Evolutionary conservation across 1,140 invertebrate species (phyloP).

Genomic region (Drosophila parabipectinata): DNA sequence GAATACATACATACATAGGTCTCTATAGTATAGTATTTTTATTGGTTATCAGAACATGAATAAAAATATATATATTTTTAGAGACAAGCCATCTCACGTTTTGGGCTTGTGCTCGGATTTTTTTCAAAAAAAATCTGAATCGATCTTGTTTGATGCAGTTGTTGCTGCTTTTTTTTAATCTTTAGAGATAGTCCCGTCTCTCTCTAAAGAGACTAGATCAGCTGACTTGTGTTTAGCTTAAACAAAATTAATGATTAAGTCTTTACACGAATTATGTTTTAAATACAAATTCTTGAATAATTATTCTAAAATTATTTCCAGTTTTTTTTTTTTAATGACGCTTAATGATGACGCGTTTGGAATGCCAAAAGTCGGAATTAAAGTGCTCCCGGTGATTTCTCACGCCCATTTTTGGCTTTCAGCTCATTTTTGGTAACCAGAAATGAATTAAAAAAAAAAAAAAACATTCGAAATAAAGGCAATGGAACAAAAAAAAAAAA

Average conservation of each 20-base stretch:
- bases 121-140: background rate
- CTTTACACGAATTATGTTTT: background rate
- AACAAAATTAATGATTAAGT: too few relatives aligned
- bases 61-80: background rate
- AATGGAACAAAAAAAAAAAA: conserved; percentile 28
- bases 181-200: background rate
- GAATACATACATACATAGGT: background rate
- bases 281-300: background rate
- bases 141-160: conserved; percentile 38
- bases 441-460: conserved; percentile 24
- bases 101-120: background rate
- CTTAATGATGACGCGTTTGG: conserved; percentile 47
- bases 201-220: background rate
- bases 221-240: conserved; percentile 23
- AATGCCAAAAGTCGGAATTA: conserved; percentile 24
- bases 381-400: conserved; percentile 51
- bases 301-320: background rate
- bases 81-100: background rate
- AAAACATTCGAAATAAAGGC: conserved; percentile 11
- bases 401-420: conserved; percentile 66
- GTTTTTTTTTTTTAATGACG: conserved; percentile 37
- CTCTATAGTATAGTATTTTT: background rate
- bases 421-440: conserved; percentile 32
- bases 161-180: conserved; percentile 14
- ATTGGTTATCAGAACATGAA: background rate